Evolutionary conservation across 1,140 invertebrate species (phyloP), one percentile per base, ranked within the genome.

Genomic region (Centruroides vittatus): DNA sequence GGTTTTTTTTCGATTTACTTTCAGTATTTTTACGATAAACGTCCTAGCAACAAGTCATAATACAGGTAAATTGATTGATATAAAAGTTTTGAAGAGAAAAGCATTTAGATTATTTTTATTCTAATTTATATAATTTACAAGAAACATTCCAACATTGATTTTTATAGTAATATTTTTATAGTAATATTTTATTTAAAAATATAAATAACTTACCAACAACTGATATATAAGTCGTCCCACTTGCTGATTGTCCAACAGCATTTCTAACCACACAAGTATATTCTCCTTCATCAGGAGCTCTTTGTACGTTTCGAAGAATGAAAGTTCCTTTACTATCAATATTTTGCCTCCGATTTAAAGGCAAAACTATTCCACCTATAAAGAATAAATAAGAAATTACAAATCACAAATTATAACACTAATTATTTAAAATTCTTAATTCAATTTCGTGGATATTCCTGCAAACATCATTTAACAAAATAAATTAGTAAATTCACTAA

Each of bases 291-390:
- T 97, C 93, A 60, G 87, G 86, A 64, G 82, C 80, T 41, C 90
- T 80, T 74, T 95, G 91, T 2, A 96, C 89, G 72, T 93, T 92
- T 72, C 92, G 86, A 67, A 97, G 92, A 57, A 92, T 89, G 0
- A 97, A 80, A 0, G 89, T 93, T 57, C 92, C 92, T 69, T 94
- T 93, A 36, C 85, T 85, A 75, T 88, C 90, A 35, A 95, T 90
- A 70, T 91, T 90, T 71, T 96, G 93, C 67, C 95, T 89, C 67
- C 92, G 83, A 73, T 95, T 96, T 72, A 93, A 91, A 57, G 93
- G 93, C 54, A 98, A 77, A 5, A 85, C 81, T 53, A 86, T 79
- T 41, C 78, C 81, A 75, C 80, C 82, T 66, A 48, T 12, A 47
- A 52, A 58, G 11, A 49, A 8, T 23, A 13, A 23, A 10, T 35